Percentiles rank a stretch among this genome's conserved stretches.
phyloP scores from a whole-genome alignment of 2,113 vertebrate genomes.

The Anhinga anhinga region DNA sequence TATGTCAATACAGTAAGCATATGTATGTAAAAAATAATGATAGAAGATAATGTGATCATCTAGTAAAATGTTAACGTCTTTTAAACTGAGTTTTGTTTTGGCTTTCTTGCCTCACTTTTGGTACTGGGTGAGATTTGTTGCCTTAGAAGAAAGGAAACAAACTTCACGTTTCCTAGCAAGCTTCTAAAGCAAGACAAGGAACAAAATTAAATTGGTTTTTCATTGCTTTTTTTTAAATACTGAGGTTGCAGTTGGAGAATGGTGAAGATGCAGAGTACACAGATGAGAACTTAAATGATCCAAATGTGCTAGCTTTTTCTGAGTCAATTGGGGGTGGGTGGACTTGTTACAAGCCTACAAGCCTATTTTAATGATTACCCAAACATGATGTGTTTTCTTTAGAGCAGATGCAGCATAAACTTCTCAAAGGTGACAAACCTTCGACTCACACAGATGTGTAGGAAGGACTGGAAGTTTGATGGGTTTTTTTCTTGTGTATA shows the following conservation, averaged over 20 bases:
- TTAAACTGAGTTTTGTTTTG: not conserved
- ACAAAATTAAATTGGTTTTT: not conserved
- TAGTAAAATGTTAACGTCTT: not conserved
- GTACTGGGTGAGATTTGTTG: not conserved
- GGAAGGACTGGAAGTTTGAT: not conserved
- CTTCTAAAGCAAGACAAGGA: not conserved
- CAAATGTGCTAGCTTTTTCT: not conserved
- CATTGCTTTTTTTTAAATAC: not conserved
- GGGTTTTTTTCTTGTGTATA: not conserved
- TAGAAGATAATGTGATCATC: not conserved
- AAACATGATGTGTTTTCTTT: conserved; percentile 46
- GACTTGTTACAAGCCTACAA: not conserved
- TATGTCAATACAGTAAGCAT: not conserved
- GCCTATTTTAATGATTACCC: conserved; percentile 30
- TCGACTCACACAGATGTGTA: conserved; percentile 23
- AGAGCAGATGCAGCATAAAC: conserved; percentile 7
- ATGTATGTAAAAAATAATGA: not conserved
- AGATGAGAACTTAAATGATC: not conserved
- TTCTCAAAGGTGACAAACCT: conserved; percentile 29
- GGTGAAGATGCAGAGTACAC: not conserved
- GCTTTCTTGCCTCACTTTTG: not conserved
- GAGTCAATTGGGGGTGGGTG: conserved; percentile 6
- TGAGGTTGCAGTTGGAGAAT: not conserved
- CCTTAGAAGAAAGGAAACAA: not conserved
- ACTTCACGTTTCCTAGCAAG: not conserved